Percentiles rank a stretch among this genome's conserved stretches.
Conservation (phyloP, 2,113 vertebrate species). For the Saguinus imperator region DNA sequence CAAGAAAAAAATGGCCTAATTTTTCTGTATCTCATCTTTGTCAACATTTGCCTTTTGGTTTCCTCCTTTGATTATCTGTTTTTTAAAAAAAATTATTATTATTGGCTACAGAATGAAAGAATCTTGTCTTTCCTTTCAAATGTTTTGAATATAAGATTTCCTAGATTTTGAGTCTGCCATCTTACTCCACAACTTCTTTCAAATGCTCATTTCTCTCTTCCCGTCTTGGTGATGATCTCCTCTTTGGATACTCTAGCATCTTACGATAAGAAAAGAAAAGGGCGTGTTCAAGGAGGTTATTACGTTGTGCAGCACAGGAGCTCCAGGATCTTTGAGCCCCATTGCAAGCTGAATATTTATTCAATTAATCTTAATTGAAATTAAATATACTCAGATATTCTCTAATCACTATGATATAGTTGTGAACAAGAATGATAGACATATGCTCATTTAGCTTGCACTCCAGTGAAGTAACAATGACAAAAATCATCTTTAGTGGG, state of each 20-base stretch:
- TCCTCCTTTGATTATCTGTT: neutral
- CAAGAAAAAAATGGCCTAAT: neutral
- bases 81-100: neutral
- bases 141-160: neutral
- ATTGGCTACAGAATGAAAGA: neutral
- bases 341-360: neutral
- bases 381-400: neutral
- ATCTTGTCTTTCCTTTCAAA: neutral
- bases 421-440: neutral
- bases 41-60: neutral
- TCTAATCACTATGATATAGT: neutral
- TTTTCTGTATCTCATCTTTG: neutral
- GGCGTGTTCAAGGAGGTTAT: neutral
- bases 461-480: neutral
- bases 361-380: neutral
- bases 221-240: neutral
- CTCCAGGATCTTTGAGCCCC: neutral
- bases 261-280: conserved; percentile 7
- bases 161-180: neutral
- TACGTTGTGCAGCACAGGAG: neutral
- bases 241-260: neutral
- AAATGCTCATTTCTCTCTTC: neutral
- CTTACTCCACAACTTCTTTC: neutral
- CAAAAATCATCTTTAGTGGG: neutral
- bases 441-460: neutral